Percentiles rank a stretch among this genome's conserved stretches.
phyloP scores from a whole-genome alignment of 35 echinoderm and acorn worm genomes.

The Amphiura filiformis region DNA sequence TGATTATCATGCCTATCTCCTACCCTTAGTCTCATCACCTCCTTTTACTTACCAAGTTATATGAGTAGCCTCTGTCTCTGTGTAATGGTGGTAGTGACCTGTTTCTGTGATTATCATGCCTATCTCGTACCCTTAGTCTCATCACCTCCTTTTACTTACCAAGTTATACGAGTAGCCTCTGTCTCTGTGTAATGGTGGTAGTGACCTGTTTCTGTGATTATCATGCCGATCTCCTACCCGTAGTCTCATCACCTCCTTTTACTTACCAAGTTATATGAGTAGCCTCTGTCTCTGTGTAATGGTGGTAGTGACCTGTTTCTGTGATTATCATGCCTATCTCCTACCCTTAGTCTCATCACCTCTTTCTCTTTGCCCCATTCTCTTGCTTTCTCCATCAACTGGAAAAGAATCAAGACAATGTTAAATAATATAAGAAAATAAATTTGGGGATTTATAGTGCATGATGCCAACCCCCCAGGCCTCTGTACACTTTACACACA shows the following conservation, averaged over 20 bases:
- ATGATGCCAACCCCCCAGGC: too few relatives aligned
- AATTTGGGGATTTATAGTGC: too few relatives aligned
- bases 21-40: constrained; percentile 14
- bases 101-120: constrained; percentile 15
- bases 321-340: constrained; percentile 22
- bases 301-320: constrained; percentile 14
- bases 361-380: constrained; percentile 41
- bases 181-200: constrained; percentile 17
- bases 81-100: too few relatives aligned
- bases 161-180: constrained; percentile 1
- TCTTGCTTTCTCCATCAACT: constrained; percentile 36
- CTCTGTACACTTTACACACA: too few relatives aligned
- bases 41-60: constrained; percentile 33
- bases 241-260: neutral
- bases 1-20: constrained; percentile 19
- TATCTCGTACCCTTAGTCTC: neutral
- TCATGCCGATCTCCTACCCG: neutral
- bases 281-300: constrained; percentile 15
- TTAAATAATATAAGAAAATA: neutral
- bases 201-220: constrained; percentile 13
- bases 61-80: too few relatives aligned
- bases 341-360: constrained; percentile 13
- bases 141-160: constrained; percentile 10
- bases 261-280: neutral
- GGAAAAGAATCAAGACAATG: neutral